Conservation (phyloP, 2,888 invertebrate species). For the Caenorhabditis sp. region DNA sequence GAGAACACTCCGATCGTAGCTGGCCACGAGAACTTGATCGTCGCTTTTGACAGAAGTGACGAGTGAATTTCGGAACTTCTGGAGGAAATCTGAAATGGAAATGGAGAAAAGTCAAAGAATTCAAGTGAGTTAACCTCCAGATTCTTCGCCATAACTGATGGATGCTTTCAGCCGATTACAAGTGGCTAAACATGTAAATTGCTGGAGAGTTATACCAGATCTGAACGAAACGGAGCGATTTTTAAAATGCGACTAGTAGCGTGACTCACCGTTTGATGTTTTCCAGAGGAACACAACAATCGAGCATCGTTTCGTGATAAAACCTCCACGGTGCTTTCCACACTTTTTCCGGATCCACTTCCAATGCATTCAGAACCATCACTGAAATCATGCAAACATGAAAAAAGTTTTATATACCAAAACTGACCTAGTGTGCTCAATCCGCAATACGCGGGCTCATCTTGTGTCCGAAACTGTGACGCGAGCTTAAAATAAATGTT, state of each 20-base stretch:
- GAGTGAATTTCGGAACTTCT: slow-evolving; percentile 59
- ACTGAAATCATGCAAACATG: slow-evolving; percentile 69
- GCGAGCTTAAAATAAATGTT: slow-evolving; percentile 80
- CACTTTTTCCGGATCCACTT: slow-evolving; percentile 79
- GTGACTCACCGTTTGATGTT: slow-evolving; percentile 65
- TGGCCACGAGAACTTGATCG: slow-evolving; percentile 76
- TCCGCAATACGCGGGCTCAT: slow-evolving; percentile 81
- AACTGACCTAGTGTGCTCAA: slow-evolving; percentile 80
- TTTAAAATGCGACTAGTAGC: slow-evolving; percentile 42
- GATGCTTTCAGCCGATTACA: slow-evolving; percentile 79
- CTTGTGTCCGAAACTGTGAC: slow-evolving; percentile 80
- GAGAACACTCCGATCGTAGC: slow-evolving; percentile 79
- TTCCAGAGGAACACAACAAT: slow-evolving; percentile 80
- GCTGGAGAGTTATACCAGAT: slow-evolving; percentile 79
- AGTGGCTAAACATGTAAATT: slow-evolving; percentile 79
- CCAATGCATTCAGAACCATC: slow-evolving; percentile 79
- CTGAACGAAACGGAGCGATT: no score
- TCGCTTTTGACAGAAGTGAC: slow-evolving; percentile 62
- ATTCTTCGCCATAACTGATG: slow-evolving; percentile 55
- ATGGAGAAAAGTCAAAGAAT: background rate
- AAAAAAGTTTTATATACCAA: no score
- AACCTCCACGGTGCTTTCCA: slow-evolving; percentile 80
- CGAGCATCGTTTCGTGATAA: slow-evolving; percentile 81
- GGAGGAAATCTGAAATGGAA: slow-evolving; percentile 52
- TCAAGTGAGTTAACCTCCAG: background rate